These are phyloP conservation scores for Pollenia amentaria DNA, from an alignment of 2,888 invertebrate genomes.

Conservation along the genomic window DNA sequence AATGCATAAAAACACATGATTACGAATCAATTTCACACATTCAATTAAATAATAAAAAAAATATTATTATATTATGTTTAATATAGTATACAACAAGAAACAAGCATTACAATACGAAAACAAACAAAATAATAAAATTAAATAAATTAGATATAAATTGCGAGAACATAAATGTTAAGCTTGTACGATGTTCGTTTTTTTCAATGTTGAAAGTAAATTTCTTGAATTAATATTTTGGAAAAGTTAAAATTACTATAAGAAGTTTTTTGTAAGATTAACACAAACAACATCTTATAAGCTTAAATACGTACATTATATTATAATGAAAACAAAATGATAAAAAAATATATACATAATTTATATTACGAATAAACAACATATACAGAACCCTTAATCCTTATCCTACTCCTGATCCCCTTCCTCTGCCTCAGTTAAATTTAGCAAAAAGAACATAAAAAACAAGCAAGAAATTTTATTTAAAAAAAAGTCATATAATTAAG, in stretches of 20 bases:
- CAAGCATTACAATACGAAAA: slow-evolving; percentile 45
- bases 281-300: slow-evolving; percentile 42
- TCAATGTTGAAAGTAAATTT: slow-evolving; percentile 11
- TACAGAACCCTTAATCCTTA: background rate
- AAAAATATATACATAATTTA: slow-evolving; percentile 32
- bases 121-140: slow-evolving; percentile 50
- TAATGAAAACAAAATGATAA: slow-evolving; percentile 13
- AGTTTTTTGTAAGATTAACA: slow-evolving; percentile 21
- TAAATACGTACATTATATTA: slow-evolving; percentile 32
- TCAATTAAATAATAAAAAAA: slow-evolving; percentile 14
- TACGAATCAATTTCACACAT: slow-evolving; percentile 53
- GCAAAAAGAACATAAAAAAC: slow-evolving; percentile 6
- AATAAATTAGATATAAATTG: slow-evolving; percentile 26
- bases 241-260: slow-evolving; percentile 17
- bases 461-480: slow-evolving; percentile 38
- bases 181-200: slow-evolving; percentile 51
- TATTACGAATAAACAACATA: slow-evolving; percentile 35
- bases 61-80: slow-evolving; percentile 48
- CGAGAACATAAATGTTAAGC: slow-evolving; percentile 52
- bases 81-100: slow-evolving; percentile 45
- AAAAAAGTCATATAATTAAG: slow-evolving; percentile 45
- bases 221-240: slow-evolving; percentile 27
- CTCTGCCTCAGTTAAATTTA: slow-evolving; percentile 36
- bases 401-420: slow-evolving; percentile 3
- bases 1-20: slow-evolving; percentile 66